phyloP scores from a whole-genome alignment of 2,113 vertebrate species.

The Shinisaurus crocodilurus region DNA sequence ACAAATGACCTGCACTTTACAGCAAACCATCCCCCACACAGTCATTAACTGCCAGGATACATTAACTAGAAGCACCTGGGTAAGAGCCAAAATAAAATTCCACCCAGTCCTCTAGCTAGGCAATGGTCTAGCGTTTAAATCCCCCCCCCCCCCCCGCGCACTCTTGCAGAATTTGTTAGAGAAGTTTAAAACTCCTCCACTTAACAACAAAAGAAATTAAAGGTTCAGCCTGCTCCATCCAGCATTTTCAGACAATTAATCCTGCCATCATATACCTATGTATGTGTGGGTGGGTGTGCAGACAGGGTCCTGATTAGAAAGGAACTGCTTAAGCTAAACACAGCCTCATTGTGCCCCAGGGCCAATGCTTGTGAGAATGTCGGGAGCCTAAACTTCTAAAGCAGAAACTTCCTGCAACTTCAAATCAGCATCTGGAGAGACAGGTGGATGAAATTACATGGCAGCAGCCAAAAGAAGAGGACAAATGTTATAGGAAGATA shows the following conservation, averaged over 20 bases:
- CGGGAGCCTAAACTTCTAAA: slow-evolving; percentile 51
- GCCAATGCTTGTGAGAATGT: slow-evolving; percentile 41
- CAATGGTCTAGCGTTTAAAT: slow-evolving; percentile 37
- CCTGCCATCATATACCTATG: slow-evolving; percentile 26
- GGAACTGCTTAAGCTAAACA: slow-evolving; percentile 54
- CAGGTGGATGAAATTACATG: slow-evolving; percentile 60
- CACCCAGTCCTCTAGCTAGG: slow-evolving; percentile 51
- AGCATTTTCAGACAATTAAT: slow-evolving; percentile 32
- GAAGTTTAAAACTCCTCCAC: slow-evolving; percentile 9
- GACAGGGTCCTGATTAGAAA: slow-evolving; percentile 49
- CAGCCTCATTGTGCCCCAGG: slow-evolving; percentile 51
- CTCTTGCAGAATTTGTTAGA: neutral
- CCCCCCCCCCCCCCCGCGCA: slow-evolving; percentile 26
- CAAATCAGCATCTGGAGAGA: slow-evolving; percentile 43
- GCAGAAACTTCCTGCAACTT: slow-evolving; percentile 64
- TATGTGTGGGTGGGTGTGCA: neutral
- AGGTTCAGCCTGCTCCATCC: slow-evolving; percentile 15
- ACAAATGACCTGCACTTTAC: slow-evolving; percentile 55
- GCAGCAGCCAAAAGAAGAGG: slow-evolving; percentile 47
- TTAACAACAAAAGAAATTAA: neutral
- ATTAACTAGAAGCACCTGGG: slow-evolving; percentile 74
- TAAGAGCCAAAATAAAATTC: slow-evolving; percentile 66
- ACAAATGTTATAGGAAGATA: slow-evolving; percentile 30
- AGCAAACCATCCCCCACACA: slow-evolving; percentile 62
- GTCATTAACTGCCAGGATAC: slow-evolving; percentile 70